Conservation (phyloP, 2,888 invertebrate genomes). For the Heteropelma amictum region DNA sequence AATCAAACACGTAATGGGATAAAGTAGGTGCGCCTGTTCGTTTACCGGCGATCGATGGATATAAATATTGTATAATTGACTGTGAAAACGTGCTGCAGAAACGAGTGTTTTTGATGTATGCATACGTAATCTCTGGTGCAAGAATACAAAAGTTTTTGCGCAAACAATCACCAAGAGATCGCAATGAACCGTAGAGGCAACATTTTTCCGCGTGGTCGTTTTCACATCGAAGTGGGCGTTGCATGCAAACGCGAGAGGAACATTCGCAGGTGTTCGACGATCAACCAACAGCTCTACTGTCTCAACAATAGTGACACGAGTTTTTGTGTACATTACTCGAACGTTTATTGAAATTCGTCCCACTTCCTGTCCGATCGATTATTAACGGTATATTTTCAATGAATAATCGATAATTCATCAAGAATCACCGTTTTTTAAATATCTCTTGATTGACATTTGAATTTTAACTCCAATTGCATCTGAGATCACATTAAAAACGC, state of each 20-base stretch:
- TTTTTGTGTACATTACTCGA: slow-evolving; percentile 33
- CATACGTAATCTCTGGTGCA: slow-evolving; percentile 8
- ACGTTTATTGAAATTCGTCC: slow-evolving; percentile 43
- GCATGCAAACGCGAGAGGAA: slow-evolving; percentile 34
- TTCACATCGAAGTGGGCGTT: slow-evolving; percentile 22
- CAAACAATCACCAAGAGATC: slow-evolving; percentile 28
- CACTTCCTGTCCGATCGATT: slow-evolving; percentile 42
- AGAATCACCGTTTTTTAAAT: too few species aligned
- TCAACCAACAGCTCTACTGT: slow-evolving; percentile 18
- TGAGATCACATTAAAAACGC: too few species aligned
- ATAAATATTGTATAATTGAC: too few species aligned
- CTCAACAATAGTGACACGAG: slow-evolving; percentile 24
- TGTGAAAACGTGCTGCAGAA: background rate
- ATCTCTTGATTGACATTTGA: too few species aligned
- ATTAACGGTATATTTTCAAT: background rate
- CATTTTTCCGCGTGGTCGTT: slow-evolving; percentile 8
- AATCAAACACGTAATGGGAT: too few species aligned
- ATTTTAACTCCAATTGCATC: too few species aligned
- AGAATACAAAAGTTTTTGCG: slow-evolving; percentile 13
- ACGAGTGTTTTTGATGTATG: background rate
- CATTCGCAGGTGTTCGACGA: slow-evolving; percentile 46
- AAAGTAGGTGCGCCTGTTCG: too few species aligned
- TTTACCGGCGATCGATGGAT: too few species aligned
- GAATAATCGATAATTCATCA: background rate
- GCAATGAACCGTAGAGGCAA: background rate